Base-by-base conservation (phyloP, 2,888 invertebrate genomes). In the Ennomos fuscantarius region DNA sequence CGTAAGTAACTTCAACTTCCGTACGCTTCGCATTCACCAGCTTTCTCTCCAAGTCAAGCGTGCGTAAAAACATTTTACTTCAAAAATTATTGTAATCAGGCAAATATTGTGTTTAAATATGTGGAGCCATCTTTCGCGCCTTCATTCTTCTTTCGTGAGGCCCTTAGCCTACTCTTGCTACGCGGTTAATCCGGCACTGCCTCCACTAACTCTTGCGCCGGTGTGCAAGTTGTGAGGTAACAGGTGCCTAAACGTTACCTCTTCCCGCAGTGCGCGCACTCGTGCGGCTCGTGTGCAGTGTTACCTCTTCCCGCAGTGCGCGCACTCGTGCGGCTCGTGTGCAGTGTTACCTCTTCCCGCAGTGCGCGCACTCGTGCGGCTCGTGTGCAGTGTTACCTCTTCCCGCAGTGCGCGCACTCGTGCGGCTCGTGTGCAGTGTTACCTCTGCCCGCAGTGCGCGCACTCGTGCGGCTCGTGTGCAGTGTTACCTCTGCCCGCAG, bases 391-490 rank as follows among this genome's bases (percentile, higher is more conserved):
- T 8, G 75, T 54, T 60, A 94, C 83, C 92, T 82, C 60, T 92
- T 89, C 55, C 93, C 92, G 73, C 94, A 94, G 70, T 91, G 89
- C 34, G 66, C 72, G 76, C 94, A 94, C 8, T 87, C 83, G 78
- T 93, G 88, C 0, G 93, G 93, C 77, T 93, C 94, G 68, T 78
- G 77, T 51, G 93, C 11, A 32, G 3, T 11, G 41, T 9, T 33
- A 94, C 82, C 92, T 82, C 59, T 92, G 89, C 57, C 93, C 92
- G 73, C 94, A 94, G 69, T 90, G 39, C 1, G 6, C 2, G 12
- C 39, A 39, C 12, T 11, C 39, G 9, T 8, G 10, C 3, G 39
- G 11, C 15, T 40, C n/a, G n/a, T n/a, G n/a, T n/a, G n/a, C n/a
- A n/a, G n/a, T 8, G 75, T 54, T 60, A 94, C 83, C 92, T 82